Evolutionary conservation across 2,113 vertebrate genomes (phyloP), one percentile per base, ranked within the genome.

Genomic region (Phainopepla nitens): DNA sequence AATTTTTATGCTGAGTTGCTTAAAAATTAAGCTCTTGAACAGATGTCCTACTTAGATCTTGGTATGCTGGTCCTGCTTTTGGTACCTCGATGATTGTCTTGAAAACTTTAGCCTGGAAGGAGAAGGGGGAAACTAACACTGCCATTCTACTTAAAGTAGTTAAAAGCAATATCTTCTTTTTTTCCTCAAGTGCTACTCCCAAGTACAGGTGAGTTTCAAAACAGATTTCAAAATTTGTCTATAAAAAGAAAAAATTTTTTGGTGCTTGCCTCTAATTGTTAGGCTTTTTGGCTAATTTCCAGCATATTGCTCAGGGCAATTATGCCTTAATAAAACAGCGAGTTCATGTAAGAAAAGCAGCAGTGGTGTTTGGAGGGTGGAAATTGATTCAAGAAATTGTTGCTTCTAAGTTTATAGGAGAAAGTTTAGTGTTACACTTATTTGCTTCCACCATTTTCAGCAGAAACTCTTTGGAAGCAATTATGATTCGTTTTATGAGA

Each of bases 321-420:
- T 96, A 96, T 86, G 97, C 95, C 93, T 97, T 97, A 97, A 97
- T 94, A 96, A 96, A 98, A 97, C 94, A 96, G 94, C 89, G 84
- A 87, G 94, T 85, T 97, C 94, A 79, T 95, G 83, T 94, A 92
- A 96, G 87, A 93, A 97, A 96, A 95, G 82, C 93, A 95, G 93
- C 95, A 92, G 92, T 93, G 95, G 82, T 97, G 76, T 95, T 95
- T 96, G 91, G 94, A 97, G 96, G 97, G 97, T 97, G 81, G 92
- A 96, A 94, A 95, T 96, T 96, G 96, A 95, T 96, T 96, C 95
- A 96, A 96, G 94, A 86, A 94, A 96, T 93, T 97, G 96, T 97
- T 97, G 96, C 97, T 97, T 97, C 96, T 96, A 97, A 96, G 86
- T 98, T 98, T 97, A 97, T 97, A 97, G 97, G 96, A 95, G 95